phyloP scores from a whole-genome alignment of 2,113 vertebrate genomes.

The Suncus etruscus region DNA sequence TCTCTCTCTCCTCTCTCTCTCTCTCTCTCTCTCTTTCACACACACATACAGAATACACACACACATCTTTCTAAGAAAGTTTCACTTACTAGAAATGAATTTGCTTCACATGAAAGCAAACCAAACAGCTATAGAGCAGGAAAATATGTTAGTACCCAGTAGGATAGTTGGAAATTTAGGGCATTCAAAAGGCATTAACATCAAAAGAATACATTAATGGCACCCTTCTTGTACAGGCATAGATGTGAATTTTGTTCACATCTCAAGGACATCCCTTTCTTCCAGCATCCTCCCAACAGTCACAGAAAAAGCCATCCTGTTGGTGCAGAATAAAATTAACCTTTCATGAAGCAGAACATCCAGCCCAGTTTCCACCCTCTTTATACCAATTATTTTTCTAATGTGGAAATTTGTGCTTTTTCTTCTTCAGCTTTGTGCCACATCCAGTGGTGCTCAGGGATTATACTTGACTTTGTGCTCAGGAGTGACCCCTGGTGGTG shows the following conservation, averaged over 20 bases:
- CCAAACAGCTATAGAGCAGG: neutral
- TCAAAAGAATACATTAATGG: neutral
- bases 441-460: too few relatives aligned
- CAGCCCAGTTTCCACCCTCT: neutral
- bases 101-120: too few relatives aligned
- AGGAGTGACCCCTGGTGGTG: neutral
- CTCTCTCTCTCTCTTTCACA: too few relatives aligned
- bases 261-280: neutral
- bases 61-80: too few relatives aligned
- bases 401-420: too few relatives aligned
- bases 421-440: too few relatives aligned
- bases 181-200: neutral
- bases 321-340: neutral
- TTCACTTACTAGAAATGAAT: too few relatives aligned
- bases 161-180: neutral
- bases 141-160: neutral
- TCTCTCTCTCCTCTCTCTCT: too few relatives aligned
- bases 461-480: too few relatives aligned
- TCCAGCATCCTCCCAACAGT: neutral
- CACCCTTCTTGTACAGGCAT: neutral
- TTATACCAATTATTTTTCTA: neutral
- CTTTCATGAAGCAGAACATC: fast-evolving
- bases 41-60: too few relatives aligned
- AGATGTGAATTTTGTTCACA: too few relatives aligned
- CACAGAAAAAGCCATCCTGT: neutral